These are phyloP conservation scores for Caretta caretta DNA, from an alignment of 2,113 vertebrate genomes.

Conservation along the genomic window DNA sequence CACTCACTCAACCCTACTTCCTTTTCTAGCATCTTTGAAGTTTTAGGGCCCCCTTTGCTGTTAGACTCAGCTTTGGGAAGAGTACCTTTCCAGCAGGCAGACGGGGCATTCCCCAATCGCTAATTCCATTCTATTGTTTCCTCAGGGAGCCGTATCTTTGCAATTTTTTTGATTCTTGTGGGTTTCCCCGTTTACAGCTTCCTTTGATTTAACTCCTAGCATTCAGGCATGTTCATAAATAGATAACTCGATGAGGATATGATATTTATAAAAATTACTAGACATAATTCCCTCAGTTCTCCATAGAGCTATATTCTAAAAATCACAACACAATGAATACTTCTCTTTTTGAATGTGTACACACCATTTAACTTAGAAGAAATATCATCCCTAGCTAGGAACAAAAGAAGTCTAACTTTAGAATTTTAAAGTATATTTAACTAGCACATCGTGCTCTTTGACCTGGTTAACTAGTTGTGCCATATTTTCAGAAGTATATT, in stretches of 20 bases:
- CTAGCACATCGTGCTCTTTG: conserved; percentile 21
- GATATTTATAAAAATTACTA: not conserved
- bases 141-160: not conserved
- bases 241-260: not conserved
- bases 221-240: not conserved
- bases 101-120: not conserved
- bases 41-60: not conserved
- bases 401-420: not conserved
- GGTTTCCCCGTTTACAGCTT: not conserved
- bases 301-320: not conserved
- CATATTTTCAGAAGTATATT: not conserved
- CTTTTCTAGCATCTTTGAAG: not conserved
- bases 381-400: not conserved
- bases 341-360: not conserved
- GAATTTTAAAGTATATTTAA: conserved; percentile 21
- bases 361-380: not conserved
- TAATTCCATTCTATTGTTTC: not conserved
- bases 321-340: not conserved
- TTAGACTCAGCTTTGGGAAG: not conserved
- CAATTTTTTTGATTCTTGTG: not conserved
- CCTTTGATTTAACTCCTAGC: not conserved
- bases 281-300: not conserved
- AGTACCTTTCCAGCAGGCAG: not conserved
- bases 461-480: conserved; percentile 25
- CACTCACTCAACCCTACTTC: not conserved